These are phyloP conservation scores for Pterostichus madidus DNA, from an alignment of 2,888 invertebrate species.

Conservation along the genomic window DNA sequence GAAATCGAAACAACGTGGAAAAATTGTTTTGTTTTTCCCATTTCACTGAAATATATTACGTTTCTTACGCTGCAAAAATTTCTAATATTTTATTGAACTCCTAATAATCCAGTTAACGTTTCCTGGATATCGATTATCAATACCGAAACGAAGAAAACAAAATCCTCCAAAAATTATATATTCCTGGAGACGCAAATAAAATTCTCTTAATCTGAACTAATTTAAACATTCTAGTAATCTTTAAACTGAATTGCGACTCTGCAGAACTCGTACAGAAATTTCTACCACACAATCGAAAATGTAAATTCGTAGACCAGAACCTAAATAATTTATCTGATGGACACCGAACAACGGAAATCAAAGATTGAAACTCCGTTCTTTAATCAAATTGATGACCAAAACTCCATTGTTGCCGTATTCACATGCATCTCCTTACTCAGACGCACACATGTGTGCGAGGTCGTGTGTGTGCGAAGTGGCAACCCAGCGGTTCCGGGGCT, in stretches of 20 bases:
- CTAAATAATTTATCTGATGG: slow-evolving; percentile 14
- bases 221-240: slow-evolving; percentile 24
- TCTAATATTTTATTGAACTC: slow-evolving; percentile 49
- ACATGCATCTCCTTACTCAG: slow-evolving; percentile 7
- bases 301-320: slow-evolving; percentile 7
- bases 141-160: slow-evolving; percentile 24
- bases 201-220: slow-evolving; percentile 27
- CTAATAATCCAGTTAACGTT: slow-evolving; percentile 22
- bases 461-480: slow-evolving; percentile 22
- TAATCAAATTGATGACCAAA: slow-evolving; percentile 11
- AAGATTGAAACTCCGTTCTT: slow-evolving; percentile 1
- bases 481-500: slow-evolving; percentile 6
- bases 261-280: background rate
- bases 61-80: slow-evolving; percentile 42
- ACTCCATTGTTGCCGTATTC: slow-evolving; percentile 14
- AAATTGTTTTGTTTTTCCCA: too few species aligned
- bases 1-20: too few species aligned
- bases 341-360: background rate
- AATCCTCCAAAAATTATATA: slow-evolving; percentile 32
- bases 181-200: slow-evolving; percentile 14
- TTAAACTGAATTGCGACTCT: background rate
- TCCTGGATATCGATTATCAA: slow-evolving; percentile 47
- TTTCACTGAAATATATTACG: slow-evolving; percentile 12
- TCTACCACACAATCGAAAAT: slow-evolving; percentile 27
- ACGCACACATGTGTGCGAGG: background rate